Conservation (phyloP, 2,797 vertebrate species). For the Neosilurus hyrtlii region DNA sequence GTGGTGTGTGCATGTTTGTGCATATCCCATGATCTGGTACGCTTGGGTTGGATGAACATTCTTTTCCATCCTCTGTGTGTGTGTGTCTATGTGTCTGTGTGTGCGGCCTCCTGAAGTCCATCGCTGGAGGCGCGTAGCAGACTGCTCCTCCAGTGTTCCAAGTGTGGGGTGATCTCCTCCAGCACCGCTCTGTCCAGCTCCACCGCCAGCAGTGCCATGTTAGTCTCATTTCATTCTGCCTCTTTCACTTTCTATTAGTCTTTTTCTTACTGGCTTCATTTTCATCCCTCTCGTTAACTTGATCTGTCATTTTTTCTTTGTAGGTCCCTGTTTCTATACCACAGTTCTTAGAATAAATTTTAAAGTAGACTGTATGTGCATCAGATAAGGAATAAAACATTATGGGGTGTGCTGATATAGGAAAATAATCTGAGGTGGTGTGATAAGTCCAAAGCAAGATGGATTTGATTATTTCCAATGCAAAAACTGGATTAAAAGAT, state of each 20-base stretch:
- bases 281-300: background rate
- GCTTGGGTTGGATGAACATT: conserved; percentile 23
- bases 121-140: conserved; percentile 76
- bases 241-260: conserved; percentile 34
- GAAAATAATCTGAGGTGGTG: background rate
- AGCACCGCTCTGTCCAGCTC: conserved; percentile 90
- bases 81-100: conserved; percentile 47
- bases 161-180: conserved; percentile 95
- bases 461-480: no score
- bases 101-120: conserved; percentile 70
- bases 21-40: conserved; percentile 4
- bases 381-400: background rate
- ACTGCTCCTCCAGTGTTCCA: conserved; percentile 97
- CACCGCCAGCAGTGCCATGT: conserved; percentile 95
- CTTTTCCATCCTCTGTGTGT: conserved; percentile 38
- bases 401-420: background rate
- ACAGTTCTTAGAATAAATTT: background rate
- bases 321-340: background rate
- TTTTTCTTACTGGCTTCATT: conserved; percentile 3
- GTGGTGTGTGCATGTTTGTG: background rate
- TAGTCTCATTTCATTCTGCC: conserved; percentile 79
- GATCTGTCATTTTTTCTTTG: background rate
- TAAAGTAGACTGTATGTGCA: background rate
- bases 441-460: background rate
- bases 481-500: background rate